Percentiles rank a stretch among this genome's conserved stretches.
Evolutionary conservation across 2,797 vertebrate genomes (phyloP).

Genomic region (Smutsia temminckii): DNA sequence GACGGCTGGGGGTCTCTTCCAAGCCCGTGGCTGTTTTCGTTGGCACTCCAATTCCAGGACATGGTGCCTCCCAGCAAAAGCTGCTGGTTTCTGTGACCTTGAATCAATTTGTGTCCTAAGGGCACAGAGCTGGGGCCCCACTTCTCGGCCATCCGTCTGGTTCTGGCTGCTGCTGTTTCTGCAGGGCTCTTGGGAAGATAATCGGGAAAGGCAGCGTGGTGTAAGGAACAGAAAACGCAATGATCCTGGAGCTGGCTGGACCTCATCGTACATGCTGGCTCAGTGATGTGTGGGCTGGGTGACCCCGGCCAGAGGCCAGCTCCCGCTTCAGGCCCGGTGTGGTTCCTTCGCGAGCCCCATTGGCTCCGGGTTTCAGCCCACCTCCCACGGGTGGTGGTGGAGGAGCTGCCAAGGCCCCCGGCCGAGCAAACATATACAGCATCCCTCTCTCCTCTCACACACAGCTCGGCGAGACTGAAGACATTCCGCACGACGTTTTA

Average conservation of each 20-base stretch:
- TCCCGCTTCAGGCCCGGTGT: neutral
- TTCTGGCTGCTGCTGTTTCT: neutral
- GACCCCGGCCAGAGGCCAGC: neutral
- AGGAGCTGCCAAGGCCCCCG: neutral
- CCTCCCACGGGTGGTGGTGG: accelerated
- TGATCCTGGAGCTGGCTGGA: neutral
- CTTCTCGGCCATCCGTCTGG: neutral
- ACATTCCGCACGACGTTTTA: neutral
- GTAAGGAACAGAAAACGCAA: neutral
- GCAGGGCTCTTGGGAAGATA: neutral
- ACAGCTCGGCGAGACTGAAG: too few species aligned
- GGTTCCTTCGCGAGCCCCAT: neutral
- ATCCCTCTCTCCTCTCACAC: neutral
- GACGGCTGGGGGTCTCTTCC: neutral
- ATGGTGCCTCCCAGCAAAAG: neutral
- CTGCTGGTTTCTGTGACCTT: neutral
- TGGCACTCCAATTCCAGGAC: neutral
- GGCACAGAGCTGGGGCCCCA: neutral
- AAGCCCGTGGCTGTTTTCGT: conserved; percentile 16
- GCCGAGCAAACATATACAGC: neutral
- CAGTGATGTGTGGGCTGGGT: neutral
- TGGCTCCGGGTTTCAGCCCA: neutral
- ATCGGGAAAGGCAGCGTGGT: neutral
- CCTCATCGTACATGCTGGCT: neutral
- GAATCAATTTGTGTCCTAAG: neutral